phyloP scores from a whole-genome alignment of 2,113 vertebrate genomes.

The Brachyhypopomus occidentalis region DNA sequence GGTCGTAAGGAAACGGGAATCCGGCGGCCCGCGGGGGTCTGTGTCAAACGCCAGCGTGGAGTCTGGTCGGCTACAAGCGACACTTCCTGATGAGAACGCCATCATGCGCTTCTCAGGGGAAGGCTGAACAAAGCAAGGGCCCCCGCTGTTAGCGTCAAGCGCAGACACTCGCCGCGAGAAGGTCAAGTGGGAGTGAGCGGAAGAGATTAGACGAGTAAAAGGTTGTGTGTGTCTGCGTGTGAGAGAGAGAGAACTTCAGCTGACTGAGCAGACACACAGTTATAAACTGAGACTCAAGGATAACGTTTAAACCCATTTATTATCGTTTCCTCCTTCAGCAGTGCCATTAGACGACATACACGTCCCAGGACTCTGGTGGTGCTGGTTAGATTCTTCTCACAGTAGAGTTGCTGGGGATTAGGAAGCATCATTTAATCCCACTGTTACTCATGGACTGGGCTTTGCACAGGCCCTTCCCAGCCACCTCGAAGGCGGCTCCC shows the following conservation, averaged over 20 bases:
- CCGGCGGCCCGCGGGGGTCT: conserved; percentile 30
- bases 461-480: conserved; percentile 89
- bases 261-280: no score
- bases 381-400: not conserved
- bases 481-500: conserved; percentile 87
- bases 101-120: conserved; percentile 39
- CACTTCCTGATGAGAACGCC: conserved; percentile 44
- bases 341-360: conserved; percentile 7
- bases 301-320: not conserved
- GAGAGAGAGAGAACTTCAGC: no score
- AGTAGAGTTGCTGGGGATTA: not conserved
- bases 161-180: conserved; percentile 46
- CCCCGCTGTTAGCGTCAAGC: conserved; percentile 36
- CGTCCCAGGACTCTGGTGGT: not conserved
- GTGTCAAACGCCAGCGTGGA: conserved; percentile 24
- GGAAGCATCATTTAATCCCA: conserved; percentile 83
- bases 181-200: conserved; percentile 25
- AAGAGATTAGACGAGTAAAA: not conserved
- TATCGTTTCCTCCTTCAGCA: conserved; percentile 18
- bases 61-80: conserved; percentile 42
- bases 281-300: not conserved
- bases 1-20: conserved; percentile 40
- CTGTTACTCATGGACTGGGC: conserved; percentile 92
- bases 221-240: no score
- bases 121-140: conserved; percentile 53